Base-by-base conservation (phyloP, 2,888 invertebrate genomes). In the Himalopsyche tibetana region DNA sequence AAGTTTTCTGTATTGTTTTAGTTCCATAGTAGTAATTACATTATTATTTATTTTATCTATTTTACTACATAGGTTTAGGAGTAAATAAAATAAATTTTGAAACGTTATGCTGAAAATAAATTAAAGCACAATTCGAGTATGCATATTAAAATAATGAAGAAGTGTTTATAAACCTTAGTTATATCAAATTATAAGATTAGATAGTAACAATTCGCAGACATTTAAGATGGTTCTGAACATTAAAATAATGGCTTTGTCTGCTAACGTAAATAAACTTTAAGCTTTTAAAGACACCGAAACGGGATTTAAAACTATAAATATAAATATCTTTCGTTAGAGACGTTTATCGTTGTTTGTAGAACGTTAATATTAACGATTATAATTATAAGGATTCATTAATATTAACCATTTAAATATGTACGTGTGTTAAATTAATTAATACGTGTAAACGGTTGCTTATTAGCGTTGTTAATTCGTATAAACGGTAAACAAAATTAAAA, bases 291-390 rank as follows among this genome's bases (percentile, higher is more conserved):
- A 74, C 36, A 36, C 28, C 8, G 11, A 28, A 36, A 74, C 74
- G 74, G 74, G 38, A 74, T 74, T 74, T 74, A 28, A 74, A 74
- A 74, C 63, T 63, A 63, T 19, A 19, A 63, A 63, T 63, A 63
- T 19, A 19, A 63, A 63, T 63, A 63, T 63, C 9, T 63, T 63
- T 19, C 19, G 19, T 63, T 51, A 15, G 15, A 51, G 3, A 51
- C 51, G 51, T 51, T 51, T 51, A 63, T 63, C 28, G 63, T 5
- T 19, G 63, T 63, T 63, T 63, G 19, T 63, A 19, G 8, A 63
- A 3, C 19, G n/a, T n/a, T 9, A 28, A 19, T 19, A 63, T 63
- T 5, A 28, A 63, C 19, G 19, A 63, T 63, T 6, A 19, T 63
- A 63, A 63, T 63, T 63, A 63, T 51, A 51, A 12, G 51, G 51